Evolutionary conservation across 1,140 invertebrate genomes (phyloP).

Genomic region (Heterodera schachtii): DNA sequence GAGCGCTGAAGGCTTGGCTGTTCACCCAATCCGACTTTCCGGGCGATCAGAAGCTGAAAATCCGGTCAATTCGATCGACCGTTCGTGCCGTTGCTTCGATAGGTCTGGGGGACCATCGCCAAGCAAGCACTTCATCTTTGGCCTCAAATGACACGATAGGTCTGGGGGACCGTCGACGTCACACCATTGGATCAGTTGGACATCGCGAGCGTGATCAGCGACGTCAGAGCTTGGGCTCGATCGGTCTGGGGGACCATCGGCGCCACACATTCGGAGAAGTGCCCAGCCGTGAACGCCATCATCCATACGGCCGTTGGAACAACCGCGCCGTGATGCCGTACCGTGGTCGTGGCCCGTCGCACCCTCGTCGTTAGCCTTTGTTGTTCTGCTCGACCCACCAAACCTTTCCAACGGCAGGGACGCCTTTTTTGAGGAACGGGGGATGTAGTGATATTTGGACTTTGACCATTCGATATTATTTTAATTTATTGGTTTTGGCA

Average conservation of each 20-base stretch:
- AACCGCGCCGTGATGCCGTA: background rate
- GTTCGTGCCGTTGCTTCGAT: background rate
- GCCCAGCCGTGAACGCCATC: no score
- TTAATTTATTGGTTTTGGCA: no score
- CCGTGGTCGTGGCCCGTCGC: no score
- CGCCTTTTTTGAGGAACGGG: background rate
- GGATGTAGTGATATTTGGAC: background rate
- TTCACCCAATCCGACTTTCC: background rate
- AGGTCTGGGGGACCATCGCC: background rate
- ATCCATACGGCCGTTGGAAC: background rate
- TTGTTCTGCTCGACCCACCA: background rate
- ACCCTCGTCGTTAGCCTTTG: no score
- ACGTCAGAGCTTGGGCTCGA: background rate
- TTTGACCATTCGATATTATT: background rate
- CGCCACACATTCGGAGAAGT: background rate
- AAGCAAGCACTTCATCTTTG: background rate
- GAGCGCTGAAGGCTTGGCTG: constrained; percentile 13
- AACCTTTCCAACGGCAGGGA: background rate
- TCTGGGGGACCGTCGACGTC: background rate
- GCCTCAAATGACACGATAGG: background rate
- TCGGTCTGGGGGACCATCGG: background rate
- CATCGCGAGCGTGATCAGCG: no score
- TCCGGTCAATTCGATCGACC: background rate
- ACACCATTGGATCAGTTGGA: background rate
- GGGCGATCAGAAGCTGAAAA: constrained; percentile 1